Evolutionary conservation across 2,888 invertebrate genomes (phyloP).

Genomic region (Cryptocephalus primarius): DNA sequence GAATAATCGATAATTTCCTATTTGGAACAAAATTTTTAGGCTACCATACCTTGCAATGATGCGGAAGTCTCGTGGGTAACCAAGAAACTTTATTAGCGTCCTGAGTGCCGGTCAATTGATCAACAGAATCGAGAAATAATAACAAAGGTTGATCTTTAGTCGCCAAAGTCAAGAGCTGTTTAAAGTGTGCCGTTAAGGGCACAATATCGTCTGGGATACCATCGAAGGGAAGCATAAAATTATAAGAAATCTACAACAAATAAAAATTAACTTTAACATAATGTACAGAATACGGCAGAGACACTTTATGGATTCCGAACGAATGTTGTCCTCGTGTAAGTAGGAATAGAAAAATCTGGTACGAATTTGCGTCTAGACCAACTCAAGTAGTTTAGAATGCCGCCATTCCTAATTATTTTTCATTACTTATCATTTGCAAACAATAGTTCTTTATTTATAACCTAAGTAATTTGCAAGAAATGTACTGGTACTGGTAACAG

Average conservation of each 20-base stretch:
- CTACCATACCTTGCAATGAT: slow-evolving; percentile 65
- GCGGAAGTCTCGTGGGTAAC: slow-evolving; percentile 85
- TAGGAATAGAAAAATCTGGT: too few relatives aligned
- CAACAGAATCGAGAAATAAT: slow-evolving; percentile 90
- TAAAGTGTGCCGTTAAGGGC: slow-evolving; percentile 91
- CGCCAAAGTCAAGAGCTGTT: slow-evolving; percentile 79
- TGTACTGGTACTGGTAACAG: too few relatives aligned
- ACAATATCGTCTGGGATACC: slow-evolving; percentile 94
- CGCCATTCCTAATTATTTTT: too few relatives aligned
- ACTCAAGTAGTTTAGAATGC: too few relatives aligned
- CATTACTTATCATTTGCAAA: too few relatives aligned
- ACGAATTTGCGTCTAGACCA: too few relatives aligned
- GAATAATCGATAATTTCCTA: background rate
- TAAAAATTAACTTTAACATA: background rate
- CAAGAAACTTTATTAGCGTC: slow-evolving; percentile 93
- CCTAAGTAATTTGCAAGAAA: too few relatives aligned
- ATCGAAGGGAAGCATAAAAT: slow-evolving; percentile 82
- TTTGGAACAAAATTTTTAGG: background rate
- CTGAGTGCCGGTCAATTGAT: slow-evolving; percentile 89
- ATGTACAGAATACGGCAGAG: background rate
- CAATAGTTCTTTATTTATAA: too few relatives aligned
- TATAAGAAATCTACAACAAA: slow-evolving; percentile 69
- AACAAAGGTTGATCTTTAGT: slow-evolving; percentile 74
- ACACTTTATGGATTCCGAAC: too few relatives aligned
- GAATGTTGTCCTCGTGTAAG: too few relatives aligned